Evolutionary conservation across 2,888 invertebrate species (phyloP), one percentile per base, ranked within the genome.

Genomic region (Salpingus planirostris): DNA sequence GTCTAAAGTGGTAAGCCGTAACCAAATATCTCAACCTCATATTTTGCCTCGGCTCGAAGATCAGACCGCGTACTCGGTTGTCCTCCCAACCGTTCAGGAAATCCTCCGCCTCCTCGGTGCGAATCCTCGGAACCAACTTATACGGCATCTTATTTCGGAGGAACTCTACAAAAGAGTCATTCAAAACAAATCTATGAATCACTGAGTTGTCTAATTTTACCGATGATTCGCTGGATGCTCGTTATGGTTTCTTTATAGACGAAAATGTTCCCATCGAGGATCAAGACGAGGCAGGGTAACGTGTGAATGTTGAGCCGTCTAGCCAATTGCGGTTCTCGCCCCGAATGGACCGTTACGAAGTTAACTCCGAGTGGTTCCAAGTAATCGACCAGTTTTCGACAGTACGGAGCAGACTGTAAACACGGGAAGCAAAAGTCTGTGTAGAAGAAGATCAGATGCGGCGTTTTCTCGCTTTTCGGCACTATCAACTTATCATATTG

Each of bases 361-460:
- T 79, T 78, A 32, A 88, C 74, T 44, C 95, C 95, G 21, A 84
- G 59, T 0, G 87, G 87, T 57, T 90, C 87, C 31, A 95, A 65
- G 24, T 92, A 85, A 50, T 89, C 86, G 23, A 89, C 80, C 29
- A 95, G 69, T 42, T 86, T 76, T 28, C 87, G 74, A 76, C 92
- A 89, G 6, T 86, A 75, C 1, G 83, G 83, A 26, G 91, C 89
- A n/a, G 85, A 80, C 52, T 80, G 82, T 42, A 90, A 78, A 61
- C 95, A 96, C 27, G 87, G 79, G 62, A 91, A 88, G 60, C 95
- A 96, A 85, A 90, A 92, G 63, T 95, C 93, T 4, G 88, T 84
- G 65, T 92, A 96, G 62, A 91, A 89, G 47, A 95, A 76, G 27
- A 96, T 73, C 34, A 96, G 67, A 36, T 89, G 83, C 6, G 93